Conservation (phyloP, 2,113 vertebrate genomes). For the Corythornis madagascariensis region DNA sequence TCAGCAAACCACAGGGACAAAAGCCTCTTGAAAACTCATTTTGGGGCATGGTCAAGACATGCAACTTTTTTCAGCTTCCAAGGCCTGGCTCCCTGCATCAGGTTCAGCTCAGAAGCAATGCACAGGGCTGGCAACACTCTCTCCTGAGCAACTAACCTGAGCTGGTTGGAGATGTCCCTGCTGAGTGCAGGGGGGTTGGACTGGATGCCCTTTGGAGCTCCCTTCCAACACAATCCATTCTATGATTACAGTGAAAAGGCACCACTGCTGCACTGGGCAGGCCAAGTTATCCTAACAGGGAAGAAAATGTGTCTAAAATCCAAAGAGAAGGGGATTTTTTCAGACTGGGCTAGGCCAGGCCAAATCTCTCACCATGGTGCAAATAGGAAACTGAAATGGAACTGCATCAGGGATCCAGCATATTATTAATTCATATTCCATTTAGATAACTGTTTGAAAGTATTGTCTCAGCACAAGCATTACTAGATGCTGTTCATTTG, state of each 20-base stretch:
- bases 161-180: no score
- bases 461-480: background rate
- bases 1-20: background rate
- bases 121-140: background rate
- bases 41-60: background rate
- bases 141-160: background rate
- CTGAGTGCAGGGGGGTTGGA: no score
- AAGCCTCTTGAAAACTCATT: background rate
- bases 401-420: background rate
- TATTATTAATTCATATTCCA: constrained; percentile 33
- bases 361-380: background rate
- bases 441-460: background rate
- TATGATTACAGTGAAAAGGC: fast-evolving
- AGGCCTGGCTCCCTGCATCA: background rate
- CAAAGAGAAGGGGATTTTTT: background rate
- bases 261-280: background rate
- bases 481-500: background rate
- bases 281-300: background rate
- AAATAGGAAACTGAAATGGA: background rate
- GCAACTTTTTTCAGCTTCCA: background rate
- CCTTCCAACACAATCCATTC: no score
- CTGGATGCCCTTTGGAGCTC: no score
- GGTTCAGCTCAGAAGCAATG: background rate
- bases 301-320: background rate
- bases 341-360: background rate